Base-by-base conservation (phyloP, 2,113 vertebrate genomes). In the Aepyceros melampus region DNA sequence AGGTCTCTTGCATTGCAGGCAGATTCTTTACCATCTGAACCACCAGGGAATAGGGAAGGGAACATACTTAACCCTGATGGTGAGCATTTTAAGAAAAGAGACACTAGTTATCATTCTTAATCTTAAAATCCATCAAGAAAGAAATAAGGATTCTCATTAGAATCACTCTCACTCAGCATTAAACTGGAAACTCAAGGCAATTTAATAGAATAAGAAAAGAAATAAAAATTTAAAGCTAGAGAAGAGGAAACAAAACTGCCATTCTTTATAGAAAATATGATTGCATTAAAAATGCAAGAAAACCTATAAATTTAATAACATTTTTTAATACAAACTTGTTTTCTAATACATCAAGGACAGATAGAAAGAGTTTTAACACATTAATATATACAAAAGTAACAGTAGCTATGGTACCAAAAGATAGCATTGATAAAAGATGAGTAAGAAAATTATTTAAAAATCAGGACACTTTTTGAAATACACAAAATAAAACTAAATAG, bases 351-450 rank as follows among this genome's bases (percentile, higher is more conserved):
- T 74, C 11, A 89, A 10, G 10, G 86, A 47, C 16, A 95, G 53
- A 84, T 62, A 94, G 45, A 78, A 84, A 60, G 55, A 95, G 9
- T 94, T 97, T 95, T 74, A 85, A 56, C 93, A 43, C 21, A 84
- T 49, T 82, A 27, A 8, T 94, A 40, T 76, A 84, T 86, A 47
- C 0, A 87, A 49, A 51, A 67, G 8, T n/a, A 95, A 58, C 17
- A 83, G n/a, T 87, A 90, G 45, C 36, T 92, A 81, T 64, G 33
- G 13, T 78, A 62, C 6, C 40, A 95, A 74, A 85, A 16, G 33
- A 86, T 15, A 62, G 33, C n/a, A 87, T 83, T 86, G 89, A 94
- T 53, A 15, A 82, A 79, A 91, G 19, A 55, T 45, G 51, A 85
- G 13, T 56, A 87, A 43, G 49, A 79, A 89, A 93, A 91, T 84